Conservation (phyloP, 2,888 invertebrate genomes). For the Nemotelus nigrinus region DNA sequence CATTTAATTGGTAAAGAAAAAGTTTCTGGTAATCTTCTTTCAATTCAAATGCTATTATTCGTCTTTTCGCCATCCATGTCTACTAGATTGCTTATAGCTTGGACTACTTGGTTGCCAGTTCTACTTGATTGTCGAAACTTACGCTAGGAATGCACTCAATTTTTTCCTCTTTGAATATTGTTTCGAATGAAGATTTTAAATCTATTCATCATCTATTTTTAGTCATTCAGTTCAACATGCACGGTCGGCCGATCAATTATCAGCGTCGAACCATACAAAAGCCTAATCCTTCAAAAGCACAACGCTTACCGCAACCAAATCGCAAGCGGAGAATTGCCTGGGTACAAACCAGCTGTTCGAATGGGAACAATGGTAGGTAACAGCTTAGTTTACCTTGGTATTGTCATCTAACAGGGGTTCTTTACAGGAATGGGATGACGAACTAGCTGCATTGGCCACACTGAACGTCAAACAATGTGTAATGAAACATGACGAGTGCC, state of each 20-base stretch:
- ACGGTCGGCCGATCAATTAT: neutral
- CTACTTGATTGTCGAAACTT: no score
- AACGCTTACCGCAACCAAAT: slow-evolving; percentile 5
- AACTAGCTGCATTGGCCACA: slow-evolving; percentile 30
- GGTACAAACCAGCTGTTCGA: neutral
- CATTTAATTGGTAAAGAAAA: no score
- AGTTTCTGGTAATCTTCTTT: no score
- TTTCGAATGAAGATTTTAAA: no score
- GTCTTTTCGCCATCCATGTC: no score
- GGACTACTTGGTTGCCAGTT: no score
- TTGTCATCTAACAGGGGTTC: neutral
- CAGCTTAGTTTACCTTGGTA: neutral
- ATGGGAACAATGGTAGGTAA: slow-evolving; percentile 21
- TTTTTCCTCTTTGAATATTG: no score
- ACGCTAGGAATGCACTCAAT: no score
- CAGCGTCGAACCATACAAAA: neutral
- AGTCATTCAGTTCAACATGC: slow-evolving; percentile 16
- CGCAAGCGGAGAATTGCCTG: neutral
- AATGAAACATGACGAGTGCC: slow-evolving; percentile 40
- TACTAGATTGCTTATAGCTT: no score
- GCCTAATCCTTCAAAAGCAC: neutral
- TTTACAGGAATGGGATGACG: slow-evolving; percentile 39
- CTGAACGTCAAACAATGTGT: slow-evolving; percentile 40
- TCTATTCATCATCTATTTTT: neutral
- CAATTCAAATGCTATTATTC: no score